Conservation (phyloP, 1,140 invertebrate genomes). For the Drosophila bocki region DNA sequence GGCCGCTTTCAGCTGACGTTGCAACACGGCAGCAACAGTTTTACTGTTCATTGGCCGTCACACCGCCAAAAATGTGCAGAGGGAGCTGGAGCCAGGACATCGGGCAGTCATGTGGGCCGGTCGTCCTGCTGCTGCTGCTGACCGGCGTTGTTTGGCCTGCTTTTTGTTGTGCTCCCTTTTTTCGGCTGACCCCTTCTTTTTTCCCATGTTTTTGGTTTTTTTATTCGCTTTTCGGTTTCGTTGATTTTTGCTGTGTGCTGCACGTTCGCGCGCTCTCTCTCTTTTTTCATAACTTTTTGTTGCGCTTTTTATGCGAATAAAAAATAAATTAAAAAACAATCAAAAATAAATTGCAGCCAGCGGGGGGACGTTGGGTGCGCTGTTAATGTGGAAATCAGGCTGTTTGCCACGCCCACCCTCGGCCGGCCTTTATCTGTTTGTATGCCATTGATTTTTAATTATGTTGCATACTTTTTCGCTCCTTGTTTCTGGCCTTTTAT, state of each 20-base stretch:
- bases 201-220: slow-evolving; percentile 38
- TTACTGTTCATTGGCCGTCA: slow-evolving; percentile 76
- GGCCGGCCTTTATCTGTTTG: slow-evolving; percentile 71
- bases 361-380: slow-evolving; percentile 21
- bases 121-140: slow-evolving; percentile 47
- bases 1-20: slow-evolving; percentile 48
- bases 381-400: slow-evolving; percentile 79
- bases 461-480: slow-evolving; percentile 75
- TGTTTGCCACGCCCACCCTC: slow-evolving; percentile 48
- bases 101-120: slow-evolving; percentile 52
- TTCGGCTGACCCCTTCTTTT: slow-evolving; percentile 23
- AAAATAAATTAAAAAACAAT: slow-evolving; percentile 83
- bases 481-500: slow-evolving; percentile 43
- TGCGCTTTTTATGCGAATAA: slow-evolving; percentile 70
- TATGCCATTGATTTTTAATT: slow-evolving; percentile 85
- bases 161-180: slow-evolving; percentile 53
- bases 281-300: slow-evolving; percentile 66
- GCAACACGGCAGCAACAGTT: slow-evolving; percentile 75
- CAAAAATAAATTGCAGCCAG: slow-evolving; percentile 74
- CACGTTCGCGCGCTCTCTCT: slow-evolving; percentile 44
- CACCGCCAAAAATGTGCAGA: slow-evolving; percentile 62
- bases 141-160: slow-evolving; percentile 69
- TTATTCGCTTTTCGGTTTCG: slow-evolving; percentile 33
- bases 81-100: slow-evolving; percentile 25
- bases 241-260: slow-evolving; percentile 67